Base-by-base conservation (phyloP, 2,888 invertebrate genomes). In the Drosophila paramelanica region DNA sequence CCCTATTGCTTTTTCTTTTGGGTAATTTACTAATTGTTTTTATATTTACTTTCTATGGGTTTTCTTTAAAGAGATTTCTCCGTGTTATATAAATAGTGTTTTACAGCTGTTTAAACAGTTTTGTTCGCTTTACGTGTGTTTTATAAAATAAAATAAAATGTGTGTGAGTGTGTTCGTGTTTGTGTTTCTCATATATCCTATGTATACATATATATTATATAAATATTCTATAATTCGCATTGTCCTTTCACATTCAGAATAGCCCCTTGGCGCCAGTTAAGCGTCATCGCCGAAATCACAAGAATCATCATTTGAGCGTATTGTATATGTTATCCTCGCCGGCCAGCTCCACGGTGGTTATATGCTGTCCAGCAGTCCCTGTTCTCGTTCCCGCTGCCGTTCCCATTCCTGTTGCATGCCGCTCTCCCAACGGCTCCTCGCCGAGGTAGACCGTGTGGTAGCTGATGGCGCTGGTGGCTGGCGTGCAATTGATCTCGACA, bases 311-410 rank as follows among this genome's bases (percentile, higher is more conserved):
- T 92, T 92, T 92, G 77, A 93, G 85, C 77, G 93, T 93, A 85
- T 93, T 93, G 84, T 93, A 93, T 77, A 93, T 93, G 87, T 92
- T 92, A 79, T 92, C 92, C 62, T 81, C 87, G n/a, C 89, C 88
- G 33, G 79, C 82, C 64, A 90, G 66, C 64, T 89, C 85, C 31
- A 89, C 86, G 36, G 90, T 90, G 59, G 91, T 90, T 23, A 90
- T 76, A 65, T 90, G 90, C 38, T 80, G 75, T 36, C 36, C 36
- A 13, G 11, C 36, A 36, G 36, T 13, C 13, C 13, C 13, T 2
- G 13, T 5, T 36, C 13, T 5, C 5, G 36, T 13, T 36, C 13
- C 13, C 13, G 4, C 13, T 36, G 3, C 8, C 31, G 2, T 31
- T 27, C 6, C 27, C 27, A 7, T 27, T 31, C 1, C 36, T 4